Evolutionary conservation across 2,888 invertebrate species (phyloP).

Genomic region (Rhamphomyia laevipes): DNA sequence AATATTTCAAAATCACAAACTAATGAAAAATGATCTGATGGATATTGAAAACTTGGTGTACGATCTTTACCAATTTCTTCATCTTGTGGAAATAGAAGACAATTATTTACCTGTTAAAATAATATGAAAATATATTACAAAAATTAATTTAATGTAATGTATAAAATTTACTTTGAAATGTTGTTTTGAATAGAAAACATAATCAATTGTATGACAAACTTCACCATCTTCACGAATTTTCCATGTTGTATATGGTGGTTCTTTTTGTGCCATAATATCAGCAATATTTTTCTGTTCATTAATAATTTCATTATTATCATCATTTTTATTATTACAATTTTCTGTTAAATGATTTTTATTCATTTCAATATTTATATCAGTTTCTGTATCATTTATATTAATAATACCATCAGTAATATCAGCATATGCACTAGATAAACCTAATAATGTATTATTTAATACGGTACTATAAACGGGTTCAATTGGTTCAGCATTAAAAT

Average conservation of each 20-base stretch:
- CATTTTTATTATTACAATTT: conserved; percentile 1
- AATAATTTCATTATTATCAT: not conserved
- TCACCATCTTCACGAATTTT: conserved; percentile 60
- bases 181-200: conserved; percentile 52
- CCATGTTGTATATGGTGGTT: conserved; percentile 66
- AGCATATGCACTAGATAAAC: conserved; percentile 44
- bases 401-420: conserved; percentile 29
- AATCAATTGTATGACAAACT: conserved; percentile 62
- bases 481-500: conserved; percentile 63
- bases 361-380: not conserved
- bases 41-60: conserved; percentile 55
- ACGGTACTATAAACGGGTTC: conserved; percentile 58
- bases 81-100: conserved; percentile 45
- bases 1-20: conserved; percentile 48
- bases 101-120: conserved; percentile 30
- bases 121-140: not conserved
- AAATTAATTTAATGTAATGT: not conserved
- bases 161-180: conserved; percentile 41
- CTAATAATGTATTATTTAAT: conserved; percentile 35
- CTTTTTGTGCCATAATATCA: conserved; percentile 36
- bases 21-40: conserved; percentile 67
- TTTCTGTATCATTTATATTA: conserved; percentile 12
- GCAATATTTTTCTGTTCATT: conserved; percentile 14
- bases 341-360: conserved; percentile 5
- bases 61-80: conserved; percentile 54